Conservation (phyloP, 2,113 vertebrate species). For the Pristiophorus japonicus region DNA sequence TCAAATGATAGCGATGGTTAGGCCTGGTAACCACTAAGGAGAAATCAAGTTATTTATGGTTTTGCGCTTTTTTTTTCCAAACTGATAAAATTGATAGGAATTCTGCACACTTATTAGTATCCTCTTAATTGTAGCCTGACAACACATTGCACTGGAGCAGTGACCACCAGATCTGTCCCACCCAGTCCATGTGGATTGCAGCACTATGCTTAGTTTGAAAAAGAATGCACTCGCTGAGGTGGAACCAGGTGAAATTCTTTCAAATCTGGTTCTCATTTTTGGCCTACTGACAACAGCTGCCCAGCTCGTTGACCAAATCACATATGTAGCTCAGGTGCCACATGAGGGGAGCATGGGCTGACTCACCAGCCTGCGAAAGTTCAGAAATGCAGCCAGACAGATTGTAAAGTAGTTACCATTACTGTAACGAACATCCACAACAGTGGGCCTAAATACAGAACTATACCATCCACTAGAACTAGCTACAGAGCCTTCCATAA, state of each 20-base stretch:
- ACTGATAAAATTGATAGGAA: background rate
- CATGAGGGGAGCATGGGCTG: background rate
- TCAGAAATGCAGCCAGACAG: background rate
- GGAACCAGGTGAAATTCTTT: background rate
- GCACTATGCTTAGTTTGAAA: background rate
- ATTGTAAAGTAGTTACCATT: background rate
- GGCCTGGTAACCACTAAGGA: background rate
- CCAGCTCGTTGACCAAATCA: background rate
- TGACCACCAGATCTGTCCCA: background rate
- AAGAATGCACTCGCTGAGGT: background rate
- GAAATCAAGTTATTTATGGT: background rate
- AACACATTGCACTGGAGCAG: background rate
- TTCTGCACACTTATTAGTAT: background rate
- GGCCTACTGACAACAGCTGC: background rate
- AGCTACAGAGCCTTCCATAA: background rate
- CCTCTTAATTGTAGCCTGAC: background rate
- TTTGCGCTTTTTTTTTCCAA: background rate
- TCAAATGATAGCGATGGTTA: background rate
- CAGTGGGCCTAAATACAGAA: background rate
- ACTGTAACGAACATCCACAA: background rate
- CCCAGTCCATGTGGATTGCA: background rate
- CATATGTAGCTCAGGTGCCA: background rate
- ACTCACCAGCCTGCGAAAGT: background rate
- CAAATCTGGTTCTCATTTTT: background rate
- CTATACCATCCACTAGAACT: background rate